A percentile compares a stretch with the other conserved stretches of the same genome.
Conservation (phyloP, 1,140 invertebrate genomes). For the Macrotrachela quadricornifera region DNA sequence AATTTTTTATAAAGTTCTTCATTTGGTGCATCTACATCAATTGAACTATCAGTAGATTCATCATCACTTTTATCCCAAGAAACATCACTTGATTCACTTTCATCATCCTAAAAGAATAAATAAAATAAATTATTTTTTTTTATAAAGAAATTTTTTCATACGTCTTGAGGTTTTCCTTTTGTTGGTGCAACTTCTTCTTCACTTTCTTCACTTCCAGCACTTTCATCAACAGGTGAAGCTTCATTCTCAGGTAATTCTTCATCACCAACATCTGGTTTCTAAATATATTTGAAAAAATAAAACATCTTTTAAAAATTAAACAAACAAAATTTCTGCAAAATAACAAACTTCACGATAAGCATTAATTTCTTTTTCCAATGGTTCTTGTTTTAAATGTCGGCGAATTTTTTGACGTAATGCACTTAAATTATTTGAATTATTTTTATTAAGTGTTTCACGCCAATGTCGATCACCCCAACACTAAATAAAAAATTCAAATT, state of each 20-base stretch:
- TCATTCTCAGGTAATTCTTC: background rate
- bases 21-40: background rate
- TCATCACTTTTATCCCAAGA: background rate
- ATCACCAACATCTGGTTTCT: conserved; percentile 2
- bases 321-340: no score
- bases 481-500: background rate
- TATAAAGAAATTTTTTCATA: background rate
- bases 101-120: background rate
- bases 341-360: no score
- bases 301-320: conserved; percentile 1
- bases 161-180: background rate
- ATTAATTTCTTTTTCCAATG: no score
- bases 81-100: background rate
- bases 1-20: conserved; percentile 1
- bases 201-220: background rate
- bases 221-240: background rate
- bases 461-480: conserved; percentile 3
- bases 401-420: conserved; percentile 3
- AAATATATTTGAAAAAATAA: background rate
- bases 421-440: conserved; percentile 3
- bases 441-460: background rate
- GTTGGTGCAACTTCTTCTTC: background rate
- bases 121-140: background rate
- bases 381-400: background rate
- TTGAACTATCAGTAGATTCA: background rate